Percentiles rank a stretch among this genome's conserved stretches.
Evolutionary conservation across 2,888 invertebrate genomes (phyloP).

Genomic region (Meloe dianella): DNA sequence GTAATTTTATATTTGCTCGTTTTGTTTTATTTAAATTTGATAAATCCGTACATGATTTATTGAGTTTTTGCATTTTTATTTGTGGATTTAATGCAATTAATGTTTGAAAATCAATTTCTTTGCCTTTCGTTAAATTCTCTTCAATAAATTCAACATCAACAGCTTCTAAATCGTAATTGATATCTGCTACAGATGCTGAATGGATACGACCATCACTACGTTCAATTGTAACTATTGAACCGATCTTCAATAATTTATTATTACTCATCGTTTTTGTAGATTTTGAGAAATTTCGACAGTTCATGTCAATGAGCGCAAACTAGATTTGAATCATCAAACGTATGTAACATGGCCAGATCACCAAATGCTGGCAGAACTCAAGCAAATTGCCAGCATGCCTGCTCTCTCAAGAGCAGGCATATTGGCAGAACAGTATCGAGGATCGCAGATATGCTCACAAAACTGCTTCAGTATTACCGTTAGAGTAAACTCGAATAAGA

Average conservation of each 20-base stretch:
- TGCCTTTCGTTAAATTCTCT: conserved; percentile 97
- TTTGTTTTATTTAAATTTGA: conserved; percentile 33
- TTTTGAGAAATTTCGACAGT: too few relatives aligned
- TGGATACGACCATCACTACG: conserved; percentile 91
- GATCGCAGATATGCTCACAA: too few relatives aligned
- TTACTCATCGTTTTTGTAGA: too few relatives aligned
- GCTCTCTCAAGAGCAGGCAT: too few relatives aligned
- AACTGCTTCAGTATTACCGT: too few relatives aligned
- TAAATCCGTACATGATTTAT: conserved; percentile 24
- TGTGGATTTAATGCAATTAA: conserved; percentile 88
- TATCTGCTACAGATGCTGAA: conserved; percentile 90
- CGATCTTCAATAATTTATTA: conserved; percentile 57
- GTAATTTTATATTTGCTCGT: conserved; percentile 26
- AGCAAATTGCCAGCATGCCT: too few relatives aligned
- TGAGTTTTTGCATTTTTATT: conserved; percentile 57
- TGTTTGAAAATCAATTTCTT: conserved; percentile 94
- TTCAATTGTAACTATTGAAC: conserved; percentile 81
- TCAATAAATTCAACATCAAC: conserved; percentile 99
- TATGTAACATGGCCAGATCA: too few relatives aligned
- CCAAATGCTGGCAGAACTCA: too few relatives aligned
- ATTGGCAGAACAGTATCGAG: too few relatives aligned
- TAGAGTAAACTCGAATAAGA: too few relatives aligned
- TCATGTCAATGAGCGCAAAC: too few relatives aligned
- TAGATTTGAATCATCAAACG: too few relatives aligned
- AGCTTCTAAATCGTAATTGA: conserved; percentile 84